phyloP scores from a whole-genome alignment of 1,140 invertebrate species.

The Adelges cooleyi region DNA sequence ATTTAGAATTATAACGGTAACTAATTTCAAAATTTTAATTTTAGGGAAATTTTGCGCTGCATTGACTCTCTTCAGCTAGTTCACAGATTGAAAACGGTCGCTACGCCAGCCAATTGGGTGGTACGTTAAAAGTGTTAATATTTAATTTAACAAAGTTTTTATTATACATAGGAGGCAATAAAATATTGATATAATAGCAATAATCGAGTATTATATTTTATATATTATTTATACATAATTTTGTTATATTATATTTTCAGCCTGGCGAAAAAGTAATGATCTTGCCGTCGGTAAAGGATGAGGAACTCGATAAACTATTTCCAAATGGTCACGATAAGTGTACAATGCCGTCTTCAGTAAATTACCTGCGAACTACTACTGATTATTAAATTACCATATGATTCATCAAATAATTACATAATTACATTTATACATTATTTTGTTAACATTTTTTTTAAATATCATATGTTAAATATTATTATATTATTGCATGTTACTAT shows the following conservation, averaged over 20 bases:
- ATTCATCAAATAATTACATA: too few species aligned
- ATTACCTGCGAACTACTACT: conserved; percentile 65
- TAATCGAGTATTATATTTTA: too few species aligned
- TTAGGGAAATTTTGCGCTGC: conserved; percentile 75
- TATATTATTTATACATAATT: too few species aligned
- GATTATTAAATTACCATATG: conserved; percentile 50
- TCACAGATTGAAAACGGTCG: conserved; percentile 52
- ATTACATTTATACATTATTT: too few species aligned
- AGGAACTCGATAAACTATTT: conserved; percentile 58
- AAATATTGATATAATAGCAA: too few species aligned
- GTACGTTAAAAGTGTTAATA: conserved; percentile 41
- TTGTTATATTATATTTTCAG: conserved; percentile 40
- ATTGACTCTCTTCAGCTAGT: conserved; percentile 81
- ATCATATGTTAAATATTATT: too few species aligned
- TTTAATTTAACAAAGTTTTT: background rate
- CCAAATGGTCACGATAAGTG: conserved; percentile 56
- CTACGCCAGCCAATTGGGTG: conserved; percentile 81
- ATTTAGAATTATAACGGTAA: background rate
- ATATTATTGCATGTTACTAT: too few species aligned
- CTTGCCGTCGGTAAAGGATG: conserved; percentile 55
- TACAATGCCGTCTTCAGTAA: conserved; percentile 63
- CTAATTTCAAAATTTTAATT: background rate
- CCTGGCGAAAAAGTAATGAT: conserved; percentile 73
- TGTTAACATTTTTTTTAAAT: too few species aligned
- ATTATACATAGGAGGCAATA: background rate